Percentiles rank a stretch among this genome's conserved stretches.
phyloP scores from a whole-genome alignment of 2,888 invertebrate species.

The Gerris lacustris region DNA sequence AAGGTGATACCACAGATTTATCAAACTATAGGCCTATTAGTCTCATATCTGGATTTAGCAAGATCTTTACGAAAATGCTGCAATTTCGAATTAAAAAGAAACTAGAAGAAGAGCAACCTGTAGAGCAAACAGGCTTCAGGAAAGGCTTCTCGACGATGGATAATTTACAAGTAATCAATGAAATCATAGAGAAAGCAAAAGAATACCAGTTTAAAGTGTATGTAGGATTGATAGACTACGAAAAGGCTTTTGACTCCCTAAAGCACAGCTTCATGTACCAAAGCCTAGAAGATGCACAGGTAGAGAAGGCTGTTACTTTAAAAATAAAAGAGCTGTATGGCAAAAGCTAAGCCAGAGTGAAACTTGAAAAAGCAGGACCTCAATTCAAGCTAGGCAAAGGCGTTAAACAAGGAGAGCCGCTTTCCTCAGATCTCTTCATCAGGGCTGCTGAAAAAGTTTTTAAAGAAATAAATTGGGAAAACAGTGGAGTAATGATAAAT shows the following conservation, averaged over 20 bases:
- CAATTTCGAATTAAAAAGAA: no score
- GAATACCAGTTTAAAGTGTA: neutral
- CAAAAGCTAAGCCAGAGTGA: neutral
- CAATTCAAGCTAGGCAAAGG: slow-evolving; percentile 25
- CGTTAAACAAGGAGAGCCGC: slow-evolving; percentile 38
- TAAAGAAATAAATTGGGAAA: neutral
- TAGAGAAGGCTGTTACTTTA: neutral
- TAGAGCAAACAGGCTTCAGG: no score
- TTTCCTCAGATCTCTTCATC: slow-evolving; percentile 36
- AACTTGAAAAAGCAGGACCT: neutral
- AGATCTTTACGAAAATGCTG: no score
- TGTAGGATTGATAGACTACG: no score
- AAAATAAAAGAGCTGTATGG: no score
- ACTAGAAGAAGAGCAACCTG: no score
- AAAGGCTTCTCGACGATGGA: neutral
- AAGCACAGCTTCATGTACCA: no score
- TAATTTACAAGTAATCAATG: neutral
- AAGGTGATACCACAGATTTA: no score
- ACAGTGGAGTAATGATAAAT: neutral
- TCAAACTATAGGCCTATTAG: no score
- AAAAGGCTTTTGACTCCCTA: no score
- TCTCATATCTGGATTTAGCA: no score
- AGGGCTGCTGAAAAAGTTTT: slow-evolving; percentile 24
- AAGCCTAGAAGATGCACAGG: neutral
- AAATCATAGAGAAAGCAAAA: neutral